Evolutionary conservation across 2,888 invertebrate species (phyloP).

Genomic region (Pomacea canaliculata): DNA sequence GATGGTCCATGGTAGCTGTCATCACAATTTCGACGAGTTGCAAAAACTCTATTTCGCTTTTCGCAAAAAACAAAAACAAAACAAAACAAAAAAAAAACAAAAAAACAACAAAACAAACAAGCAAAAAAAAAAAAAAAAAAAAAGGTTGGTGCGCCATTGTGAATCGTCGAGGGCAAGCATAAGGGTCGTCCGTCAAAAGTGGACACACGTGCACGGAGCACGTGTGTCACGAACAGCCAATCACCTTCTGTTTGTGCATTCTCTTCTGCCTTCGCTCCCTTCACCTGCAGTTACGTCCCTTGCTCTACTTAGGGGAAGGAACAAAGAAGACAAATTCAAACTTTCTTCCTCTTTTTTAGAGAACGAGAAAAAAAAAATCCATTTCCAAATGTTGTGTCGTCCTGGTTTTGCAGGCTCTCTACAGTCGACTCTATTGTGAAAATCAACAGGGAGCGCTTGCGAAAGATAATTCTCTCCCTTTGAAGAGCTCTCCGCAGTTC

Average conservation of each 20-base stretch:
- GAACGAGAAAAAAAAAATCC: slow-evolving; percentile 2
- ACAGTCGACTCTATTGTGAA: slow-evolving; percentile 10
- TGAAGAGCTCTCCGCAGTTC: slow-evolving; percentile 13
- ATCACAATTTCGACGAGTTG: too few species aligned
- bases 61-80: too few species aligned
- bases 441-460: slow-evolving; percentile 12
- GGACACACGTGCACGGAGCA: too few species aligned
- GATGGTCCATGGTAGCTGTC: too few species aligned
- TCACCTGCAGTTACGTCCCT: slow-evolving; percentile 1
- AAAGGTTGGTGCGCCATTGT: too few species aligned
- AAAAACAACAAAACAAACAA: too few species aligned
- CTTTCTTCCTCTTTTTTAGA: neutral
- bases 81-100: too few species aligned
- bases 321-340: slow-evolving; percentile 6
- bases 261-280: neutral
- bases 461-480: slow-evolving; percentile 12
- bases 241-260: neutral
- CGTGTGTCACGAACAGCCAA: too few species aligned
- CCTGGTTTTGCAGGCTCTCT: slow-evolving; percentile 3
- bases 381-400: neutral
- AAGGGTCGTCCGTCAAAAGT: too few species aligned
- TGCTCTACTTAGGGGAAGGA: neutral
- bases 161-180: too few species aligned
- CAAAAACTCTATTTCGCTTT: too few species aligned
- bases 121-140: too few species aligned